phyloP scores from a whole-genome alignment of 1,140 invertebrate genomes.

The Rhagoletis zephyria region DNA sequence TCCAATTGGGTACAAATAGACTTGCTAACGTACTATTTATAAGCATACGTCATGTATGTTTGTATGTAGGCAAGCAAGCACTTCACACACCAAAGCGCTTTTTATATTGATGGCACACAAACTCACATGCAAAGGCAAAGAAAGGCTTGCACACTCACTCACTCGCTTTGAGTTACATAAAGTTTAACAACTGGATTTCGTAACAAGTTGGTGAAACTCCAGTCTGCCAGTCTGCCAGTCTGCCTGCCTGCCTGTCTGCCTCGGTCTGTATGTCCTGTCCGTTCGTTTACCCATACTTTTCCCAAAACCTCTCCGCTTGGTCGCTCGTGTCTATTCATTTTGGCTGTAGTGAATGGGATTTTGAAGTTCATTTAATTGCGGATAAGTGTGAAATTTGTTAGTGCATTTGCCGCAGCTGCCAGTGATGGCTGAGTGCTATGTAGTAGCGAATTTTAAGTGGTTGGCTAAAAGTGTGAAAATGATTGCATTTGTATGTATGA shows the following conservation, averaged over 20 bases:
- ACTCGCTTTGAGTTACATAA: background rate
- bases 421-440: background rate
- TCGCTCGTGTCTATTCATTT: slow-evolving; percentile 34
- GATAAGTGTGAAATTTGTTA: slow-evolving; percentile 50
- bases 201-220: slow-evolving; percentile 28
- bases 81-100: background rate
- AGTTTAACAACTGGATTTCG: slow-evolving; percentile 44
- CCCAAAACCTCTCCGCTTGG: background rate
- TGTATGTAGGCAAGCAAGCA: too few species aligned
- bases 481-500: background rate
- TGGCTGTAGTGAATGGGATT: slow-evolving; percentile 33
- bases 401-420: background rate
- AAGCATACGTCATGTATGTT: too few species aligned
- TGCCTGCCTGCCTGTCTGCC: too few species aligned
- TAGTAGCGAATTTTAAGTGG: slow-evolving; percentile 29
- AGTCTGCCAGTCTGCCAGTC: too few species aligned
- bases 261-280: too few species aligned
- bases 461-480: slow-evolving; percentile 35
- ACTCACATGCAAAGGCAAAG: background rate
- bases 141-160: background rate
- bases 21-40: background rate
- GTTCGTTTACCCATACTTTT: too few species aligned
- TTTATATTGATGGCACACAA: background rate
- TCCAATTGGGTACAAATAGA: slow-evolving; percentile 5
- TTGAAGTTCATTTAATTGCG: slow-evolving; percentile 53